phyloP scores from a whole-genome alignment of 1,140 invertebrate genomes.

The Tyrophagus putrescentiae region DNA sequence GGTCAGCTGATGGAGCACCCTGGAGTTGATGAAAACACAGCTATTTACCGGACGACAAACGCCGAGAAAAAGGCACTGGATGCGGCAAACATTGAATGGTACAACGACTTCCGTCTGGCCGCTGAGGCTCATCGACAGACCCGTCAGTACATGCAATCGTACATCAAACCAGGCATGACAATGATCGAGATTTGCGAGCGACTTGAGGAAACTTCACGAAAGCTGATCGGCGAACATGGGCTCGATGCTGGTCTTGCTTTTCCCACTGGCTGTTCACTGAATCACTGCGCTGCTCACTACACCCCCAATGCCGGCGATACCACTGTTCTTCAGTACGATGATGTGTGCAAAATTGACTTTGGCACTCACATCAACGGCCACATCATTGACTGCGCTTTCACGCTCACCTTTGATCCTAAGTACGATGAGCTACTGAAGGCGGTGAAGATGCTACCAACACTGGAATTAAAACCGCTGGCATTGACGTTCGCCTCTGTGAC shows the following conservation, averaged over 20 bases:
- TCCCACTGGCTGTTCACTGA: conserved; percentile 94
- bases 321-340: conserved; percentile 85
- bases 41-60: conserved; percentile 67
- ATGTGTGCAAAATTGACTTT: conserved; percentile 99
- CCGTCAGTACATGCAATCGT: conserved; percentile 68
- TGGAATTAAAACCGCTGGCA: conserved; percentile 79
- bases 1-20: conserved; percentile 38
- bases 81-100: conserved; percentile 52
- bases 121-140: conserved; percentile 95
- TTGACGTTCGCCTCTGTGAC: conserved; percentile 93
- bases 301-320: conserved; percentile 95
- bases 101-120: conserved; percentile 83
- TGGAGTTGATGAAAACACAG: conserved; percentile 42
- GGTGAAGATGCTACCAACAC: conserved; percentile 93
- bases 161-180: conserved; percentile 93
- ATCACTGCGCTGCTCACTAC: conserved; percentile 98
- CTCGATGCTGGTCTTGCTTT: conserved; percentile 92
- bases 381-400: conserved; percentile 98
- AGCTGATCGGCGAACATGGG: conserved; percentile 85
- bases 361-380: conserved; percentile 96
- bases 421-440: conserved; percentile 91
- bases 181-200: conserved; percentile 98
- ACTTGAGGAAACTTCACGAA: conserved; percentile 75
- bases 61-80: conserved; percentile 68
- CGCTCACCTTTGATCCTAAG: conserved; percentile 86